Evolutionary conservation across 2,113 vertebrate species (phyloP).

Genomic region (Zosterops borbonicus): DNA sequence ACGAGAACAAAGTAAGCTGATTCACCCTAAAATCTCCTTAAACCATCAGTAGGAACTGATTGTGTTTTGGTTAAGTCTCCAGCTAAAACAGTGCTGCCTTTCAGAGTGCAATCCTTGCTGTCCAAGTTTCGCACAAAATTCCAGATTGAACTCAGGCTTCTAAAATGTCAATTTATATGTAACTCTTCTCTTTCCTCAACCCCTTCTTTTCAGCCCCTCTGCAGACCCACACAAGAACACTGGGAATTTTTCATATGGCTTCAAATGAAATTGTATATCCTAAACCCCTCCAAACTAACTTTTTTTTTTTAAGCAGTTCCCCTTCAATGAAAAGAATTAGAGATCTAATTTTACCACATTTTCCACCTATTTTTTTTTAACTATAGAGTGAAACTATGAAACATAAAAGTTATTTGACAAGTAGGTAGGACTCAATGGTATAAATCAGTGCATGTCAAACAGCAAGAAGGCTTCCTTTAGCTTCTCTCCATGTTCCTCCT

Average conservation of each 20-base stretch:
- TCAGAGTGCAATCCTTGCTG: background rate
- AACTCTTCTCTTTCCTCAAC: background rate
- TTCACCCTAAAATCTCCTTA: background rate
- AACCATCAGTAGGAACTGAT: background rate
- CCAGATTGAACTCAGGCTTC: background rate
- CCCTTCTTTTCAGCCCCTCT: background rate
- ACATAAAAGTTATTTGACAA: background rate
- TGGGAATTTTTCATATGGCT: background rate
- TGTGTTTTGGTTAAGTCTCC: background rate
- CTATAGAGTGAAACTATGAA: background rate
- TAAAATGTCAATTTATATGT: background rate
- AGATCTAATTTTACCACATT: fast-evolving
- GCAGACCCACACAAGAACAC: background rate
- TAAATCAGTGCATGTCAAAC: background rate
- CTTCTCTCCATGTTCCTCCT: fast-evolving
- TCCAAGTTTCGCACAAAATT: background rate
- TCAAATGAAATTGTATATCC: background rate
- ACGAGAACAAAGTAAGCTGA: background rate
- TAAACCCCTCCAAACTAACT: background rate
- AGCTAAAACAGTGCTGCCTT: background rate
- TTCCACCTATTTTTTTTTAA: background rate
- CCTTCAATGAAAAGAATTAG: background rate
- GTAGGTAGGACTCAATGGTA: background rate
- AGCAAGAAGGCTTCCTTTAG: background rate
- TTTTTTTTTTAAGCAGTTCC: background rate